Evolutionary conservation across 2,113 vertebrate species (phyloP).

Genomic region (Percina caprodes): DNA sequence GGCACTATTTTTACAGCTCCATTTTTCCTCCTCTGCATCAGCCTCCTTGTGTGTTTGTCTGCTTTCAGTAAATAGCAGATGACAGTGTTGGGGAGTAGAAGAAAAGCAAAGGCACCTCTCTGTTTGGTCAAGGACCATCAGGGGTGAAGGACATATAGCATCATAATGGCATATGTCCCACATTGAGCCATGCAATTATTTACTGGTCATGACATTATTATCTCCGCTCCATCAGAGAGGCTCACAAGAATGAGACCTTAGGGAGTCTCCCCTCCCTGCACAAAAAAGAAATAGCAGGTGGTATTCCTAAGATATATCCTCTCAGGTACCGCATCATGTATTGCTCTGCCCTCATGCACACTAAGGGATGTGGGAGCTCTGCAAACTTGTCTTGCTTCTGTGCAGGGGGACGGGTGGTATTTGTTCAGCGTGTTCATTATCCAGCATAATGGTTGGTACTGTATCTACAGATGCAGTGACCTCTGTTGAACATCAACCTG

Average conservation of each 20-base stretch:
- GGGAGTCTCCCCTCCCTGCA: slow-evolving; percentile 83
- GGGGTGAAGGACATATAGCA: slow-evolving; percentile 84
- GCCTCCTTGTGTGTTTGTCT: slow-evolving; percentile 31
- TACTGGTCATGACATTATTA: slow-evolving; percentile 90
- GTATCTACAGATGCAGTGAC: slow-evolving; percentile 74
- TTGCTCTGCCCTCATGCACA: slow-evolving; percentile 84
- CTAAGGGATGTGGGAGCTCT: slow-evolving; percentile 70
- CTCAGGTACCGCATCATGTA: slow-evolving; percentile 78
- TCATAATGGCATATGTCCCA: slow-evolving; percentile 87
- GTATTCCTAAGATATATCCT: slow-evolving; percentile 83
- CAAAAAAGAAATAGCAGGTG: slow-evolving; percentile 85
- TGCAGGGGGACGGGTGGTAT: slow-evolving; percentile 60
- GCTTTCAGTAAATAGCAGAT: slow-evolving; percentile 62
- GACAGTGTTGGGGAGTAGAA: slow-evolving; percentile 40
- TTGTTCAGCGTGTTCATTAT: slow-evolving; percentile 78
- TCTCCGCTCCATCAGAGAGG: slow-evolving; percentile 87
- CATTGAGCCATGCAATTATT: slow-evolving; percentile 87
- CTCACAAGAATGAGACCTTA: slow-evolving; percentile 84
- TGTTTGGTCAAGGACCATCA: slow-evolving; percentile 83
- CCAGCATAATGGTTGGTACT: slow-evolving; percentile 65
- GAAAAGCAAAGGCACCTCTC: slow-evolving; percentile 65
- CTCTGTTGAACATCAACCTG: slow-evolving; percentile 72
- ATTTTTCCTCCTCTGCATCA: slow-evolving; percentile 25
- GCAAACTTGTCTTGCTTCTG: slow-evolving; percentile 65
- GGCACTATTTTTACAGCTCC: neutral